Percentiles rank a stretch among this genome's conserved stretches.
Conservation (phyloP, 2,888 invertebrate genomes). For the Apamea sordens region DNA sequence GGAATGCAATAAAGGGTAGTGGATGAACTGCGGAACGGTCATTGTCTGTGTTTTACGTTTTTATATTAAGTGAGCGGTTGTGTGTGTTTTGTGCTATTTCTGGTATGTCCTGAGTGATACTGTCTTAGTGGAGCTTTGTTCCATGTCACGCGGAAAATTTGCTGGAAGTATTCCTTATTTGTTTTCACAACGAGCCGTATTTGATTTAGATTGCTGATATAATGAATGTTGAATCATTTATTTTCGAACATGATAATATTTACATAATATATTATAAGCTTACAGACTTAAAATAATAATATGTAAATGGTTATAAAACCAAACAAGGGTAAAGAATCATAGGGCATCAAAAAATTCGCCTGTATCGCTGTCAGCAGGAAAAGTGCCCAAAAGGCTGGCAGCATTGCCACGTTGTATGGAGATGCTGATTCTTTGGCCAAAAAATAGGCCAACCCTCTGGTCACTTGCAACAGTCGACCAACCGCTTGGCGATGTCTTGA, state of each 20-base stretch:
- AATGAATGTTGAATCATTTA: no score
- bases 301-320: no score
- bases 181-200: background rate
- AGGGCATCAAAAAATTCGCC: no score
- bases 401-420: background rate
- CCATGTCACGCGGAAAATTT: background rate
- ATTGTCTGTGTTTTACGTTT: constrained; percentile 46
- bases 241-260: no score
- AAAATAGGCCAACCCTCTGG: no score
- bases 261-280: no score
- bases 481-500: background rate
- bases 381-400: no score
- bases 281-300: no score
- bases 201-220: background rate
- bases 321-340: no score
- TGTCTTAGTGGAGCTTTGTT: background rate
- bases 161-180: background rate
- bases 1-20: constrained; percentile 61
- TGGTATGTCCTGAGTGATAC: constrained; percentile 19
- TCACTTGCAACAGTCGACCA: no score
- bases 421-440: background rate
- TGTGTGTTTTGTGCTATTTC: constrained; percentile 20
- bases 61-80: constrained; percentile 52
- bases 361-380: no score
- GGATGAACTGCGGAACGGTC: constrained; percentile 41